These are phyloP conservation scores for Cichlasoma orientale DNA, from an alignment of 2,797 vertebrate species.

Conservation along the genomic window DNA sequence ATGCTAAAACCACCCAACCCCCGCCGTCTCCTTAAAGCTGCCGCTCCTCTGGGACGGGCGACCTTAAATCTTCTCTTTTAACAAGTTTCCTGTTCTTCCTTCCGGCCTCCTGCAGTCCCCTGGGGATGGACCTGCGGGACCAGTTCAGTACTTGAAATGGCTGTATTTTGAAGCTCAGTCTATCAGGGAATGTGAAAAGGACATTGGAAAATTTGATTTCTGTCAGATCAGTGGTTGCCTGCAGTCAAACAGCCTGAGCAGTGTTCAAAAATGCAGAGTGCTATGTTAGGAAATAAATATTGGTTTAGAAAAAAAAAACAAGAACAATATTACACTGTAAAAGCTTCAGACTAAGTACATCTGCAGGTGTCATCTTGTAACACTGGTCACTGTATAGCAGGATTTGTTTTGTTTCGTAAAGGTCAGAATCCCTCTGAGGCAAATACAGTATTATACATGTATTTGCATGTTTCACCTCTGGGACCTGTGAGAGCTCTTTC, in stretches of 20 bases:
- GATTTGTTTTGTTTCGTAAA: neutral
- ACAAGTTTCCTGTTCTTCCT: constrained; percentile 84
- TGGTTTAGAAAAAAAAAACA: neutral
- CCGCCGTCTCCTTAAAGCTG: constrained; percentile 65
- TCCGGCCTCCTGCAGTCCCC: constrained; percentile 73
- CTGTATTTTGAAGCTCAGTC: constrained; percentile 44
- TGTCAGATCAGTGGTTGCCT: constrained; percentile 5
- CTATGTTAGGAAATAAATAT: constrained; percentile 12
- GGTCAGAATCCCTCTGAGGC: neutral
- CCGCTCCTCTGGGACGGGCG: constrained; percentile 73
- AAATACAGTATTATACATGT: neutral
- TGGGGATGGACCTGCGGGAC: constrained; percentile 63
- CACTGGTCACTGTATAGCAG: neutral
- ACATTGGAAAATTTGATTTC: constrained; percentile 39
- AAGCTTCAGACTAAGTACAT: constrained; percentile 8
- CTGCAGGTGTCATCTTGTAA: neutral
- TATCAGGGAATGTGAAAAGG: constrained; percentile 27
- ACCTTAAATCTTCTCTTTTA: constrained; percentile 88
- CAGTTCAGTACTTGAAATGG: constrained; percentile 57
- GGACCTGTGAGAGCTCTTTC: neutral
- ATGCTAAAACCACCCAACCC: constrained; percentile 67
- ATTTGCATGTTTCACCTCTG: neutral
- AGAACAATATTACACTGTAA: neutral
- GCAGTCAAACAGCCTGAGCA: constrained; percentile 18
- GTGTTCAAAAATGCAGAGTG: constrained; percentile 6